A percentile compares a stretch with the other conserved stretches of the same genome.
Evolutionary conservation across 2,888 invertebrate genomes (phyloP).

Genomic region (Achlya flavicornis): DNA sequence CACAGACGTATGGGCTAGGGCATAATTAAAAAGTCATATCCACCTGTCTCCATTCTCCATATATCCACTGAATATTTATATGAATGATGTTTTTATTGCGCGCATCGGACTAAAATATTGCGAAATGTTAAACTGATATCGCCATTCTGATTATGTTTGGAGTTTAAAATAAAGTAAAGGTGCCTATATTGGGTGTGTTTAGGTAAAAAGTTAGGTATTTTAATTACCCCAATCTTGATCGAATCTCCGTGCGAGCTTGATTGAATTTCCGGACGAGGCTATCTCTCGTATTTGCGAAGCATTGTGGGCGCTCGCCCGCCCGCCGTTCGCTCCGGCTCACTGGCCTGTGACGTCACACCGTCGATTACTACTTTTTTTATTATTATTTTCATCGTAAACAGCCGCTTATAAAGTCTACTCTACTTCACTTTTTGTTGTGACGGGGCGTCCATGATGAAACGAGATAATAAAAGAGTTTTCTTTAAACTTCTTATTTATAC

Average conservation of each 20-base stretch:
- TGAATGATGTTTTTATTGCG: background rate
- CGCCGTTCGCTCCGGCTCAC: constrained; percentile 67
- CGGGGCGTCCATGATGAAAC: constrained; percentile 42
- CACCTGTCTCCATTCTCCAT: constrained; percentile 32
- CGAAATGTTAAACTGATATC: constrained; percentile 17
- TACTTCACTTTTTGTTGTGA: constrained; percentile 54
- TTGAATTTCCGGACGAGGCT: constrained; percentile 79
- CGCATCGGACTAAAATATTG: background rate
- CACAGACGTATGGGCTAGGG: constrained; percentile 39
- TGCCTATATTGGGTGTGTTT: constrained; percentile 35
- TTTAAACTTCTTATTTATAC: constrained; percentile 15
- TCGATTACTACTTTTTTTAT: constrained; percentile 63
- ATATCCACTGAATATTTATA: constrained; percentile 13
- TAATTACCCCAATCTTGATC: constrained; percentile 81
- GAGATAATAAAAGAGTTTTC: constrained; percentile 27
- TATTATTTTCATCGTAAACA: constrained; percentile 73
- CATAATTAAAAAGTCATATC: constrained; percentile 51
- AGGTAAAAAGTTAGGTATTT: constrained; percentile 73
- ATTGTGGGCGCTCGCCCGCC: constrained; percentile 58
- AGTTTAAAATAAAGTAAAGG: constrained; percentile 15
- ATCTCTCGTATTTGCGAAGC: constrained; percentile 76
- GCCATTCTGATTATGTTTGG: constrained; percentile 18
- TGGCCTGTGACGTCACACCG: constrained; percentile 77
- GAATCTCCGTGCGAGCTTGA: constrained; percentile 78
- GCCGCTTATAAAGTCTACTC: constrained; percentile 71